A percentile compares a stretch with the other conserved stretches of the same genome.
These are phyloP conservation scores for Conistra vaccinii DNA, from an alignment of 2,888 invertebrate genomes.

Conservation along the genomic window DNA sequence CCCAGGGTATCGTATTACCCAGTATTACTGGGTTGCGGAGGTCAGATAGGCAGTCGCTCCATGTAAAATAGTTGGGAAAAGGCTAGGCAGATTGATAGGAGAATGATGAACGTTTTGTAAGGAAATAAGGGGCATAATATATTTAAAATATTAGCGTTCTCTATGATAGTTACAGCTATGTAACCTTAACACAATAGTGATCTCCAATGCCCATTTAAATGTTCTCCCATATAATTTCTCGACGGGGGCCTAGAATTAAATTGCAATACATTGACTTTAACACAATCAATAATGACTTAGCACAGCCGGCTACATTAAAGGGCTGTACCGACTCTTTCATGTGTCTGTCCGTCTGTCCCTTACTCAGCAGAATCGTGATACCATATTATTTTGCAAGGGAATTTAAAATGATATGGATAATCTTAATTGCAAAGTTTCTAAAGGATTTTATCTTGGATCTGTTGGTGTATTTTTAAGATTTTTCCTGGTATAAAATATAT, in stretches of 20 bases:
- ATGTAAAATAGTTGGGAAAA: too few relatives aligned
- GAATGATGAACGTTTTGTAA: too few relatives aligned
- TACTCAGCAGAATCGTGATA: slow-evolving; percentile 49
- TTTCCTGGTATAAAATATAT: slow-evolving; percentile 8
- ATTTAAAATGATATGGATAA: slow-evolving; percentile 45
- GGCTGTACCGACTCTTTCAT: slow-evolving; percentile 53
- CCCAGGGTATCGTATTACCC: too few relatives aligned
- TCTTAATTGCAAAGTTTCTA: slow-evolving; percentile 43
- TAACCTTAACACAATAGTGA: slow-evolving; percentile 13
- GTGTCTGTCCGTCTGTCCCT: slow-evolving; percentile 65
- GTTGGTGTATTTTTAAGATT: slow-evolving; percentile 1
- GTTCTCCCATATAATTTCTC: slow-evolving; percentile 31
- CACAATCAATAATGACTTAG: slow-evolving; percentile 63
- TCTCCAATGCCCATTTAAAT: slow-evolving; percentile 15
- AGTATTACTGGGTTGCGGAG: too few relatives aligned
- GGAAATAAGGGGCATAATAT: background rate
- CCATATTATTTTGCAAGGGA: slow-evolving; percentile 46
- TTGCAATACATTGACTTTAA: slow-evolving; percentile 48
- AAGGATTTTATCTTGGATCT: slow-evolving; percentile 30
- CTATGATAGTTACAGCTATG: background rate
- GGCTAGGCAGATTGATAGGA: too few relatives aligned
- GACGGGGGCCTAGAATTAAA: slow-evolving; percentile 51
- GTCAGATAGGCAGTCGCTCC: too few relatives aligned
- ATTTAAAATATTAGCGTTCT: background rate
- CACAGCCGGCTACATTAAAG: slow-evolving; percentile 52